Percentiles rank a stretch among this genome's conserved stretches.
These are phyloP conservation scores for Eupithecia tripunctaria DNA, from an alignment of 2,888 invertebrate genomes.

Conservation along the genomic window DNA sequence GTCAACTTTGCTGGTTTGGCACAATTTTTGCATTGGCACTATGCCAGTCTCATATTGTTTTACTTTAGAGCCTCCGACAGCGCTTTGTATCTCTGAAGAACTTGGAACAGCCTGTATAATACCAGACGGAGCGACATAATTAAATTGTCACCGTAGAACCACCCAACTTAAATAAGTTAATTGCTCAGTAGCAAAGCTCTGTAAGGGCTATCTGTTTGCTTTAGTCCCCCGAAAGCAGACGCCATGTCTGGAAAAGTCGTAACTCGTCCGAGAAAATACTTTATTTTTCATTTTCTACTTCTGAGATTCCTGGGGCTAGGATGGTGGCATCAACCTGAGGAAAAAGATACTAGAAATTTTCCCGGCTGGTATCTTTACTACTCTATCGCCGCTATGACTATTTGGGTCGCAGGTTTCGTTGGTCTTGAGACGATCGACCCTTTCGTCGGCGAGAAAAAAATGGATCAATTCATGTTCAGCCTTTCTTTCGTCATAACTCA, in stretches of 20 bases:
- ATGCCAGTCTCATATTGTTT: constrained; percentile 17
- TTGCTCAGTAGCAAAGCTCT: constrained; percentile 12
- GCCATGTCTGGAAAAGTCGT: constrained; percentile 42
- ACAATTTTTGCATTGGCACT: constrained; percentile 23
- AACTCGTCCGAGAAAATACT: constrained; percentile 65
- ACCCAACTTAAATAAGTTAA: constrained; percentile 29
- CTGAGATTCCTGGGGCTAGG: constrained; percentile 73
- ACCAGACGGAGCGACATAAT: constrained; percentile 26
- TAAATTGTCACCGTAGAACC: constrained; percentile 34
- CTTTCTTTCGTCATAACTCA: constrained; percentile 79
- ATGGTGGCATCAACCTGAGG: constrained; percentile 80
- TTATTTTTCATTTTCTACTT: constrained; percentile 67
- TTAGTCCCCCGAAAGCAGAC: constrained; percentile 16
- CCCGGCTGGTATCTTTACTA: constrained; percentile 73
- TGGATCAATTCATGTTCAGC: constrained; percentile 79
- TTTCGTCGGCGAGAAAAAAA: constrained; percentile 75
- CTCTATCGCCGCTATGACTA: constrained; percentile 67
- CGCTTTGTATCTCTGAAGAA: constrained; percentile 16
- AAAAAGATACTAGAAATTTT: constrained; percentile 68
- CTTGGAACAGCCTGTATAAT: constrained; percentile 34
- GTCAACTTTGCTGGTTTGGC: constrained; percentile 13
- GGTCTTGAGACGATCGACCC: constrained; percentile 79
- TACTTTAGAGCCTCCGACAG: constrained; percentile 13
- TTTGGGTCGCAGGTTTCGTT: constrained; percentile 77
- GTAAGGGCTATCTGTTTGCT: background rate